Conservation (phyloP, 2,888 invertebrate species). For the Antheraea yamamai region DNA sequence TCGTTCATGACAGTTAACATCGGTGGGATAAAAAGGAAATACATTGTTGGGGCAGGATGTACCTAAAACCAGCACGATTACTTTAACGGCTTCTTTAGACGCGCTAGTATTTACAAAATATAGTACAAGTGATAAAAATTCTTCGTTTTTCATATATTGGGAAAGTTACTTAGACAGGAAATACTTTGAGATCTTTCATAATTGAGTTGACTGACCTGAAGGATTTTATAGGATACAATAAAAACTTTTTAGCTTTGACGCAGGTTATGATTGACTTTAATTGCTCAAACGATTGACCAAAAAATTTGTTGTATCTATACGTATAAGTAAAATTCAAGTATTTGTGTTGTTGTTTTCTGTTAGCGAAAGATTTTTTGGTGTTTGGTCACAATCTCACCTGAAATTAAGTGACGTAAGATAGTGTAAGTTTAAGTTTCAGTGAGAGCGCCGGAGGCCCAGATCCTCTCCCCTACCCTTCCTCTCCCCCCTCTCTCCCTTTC, state of each 20-base stretch:
- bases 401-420: no score
- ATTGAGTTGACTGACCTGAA: not conserved
- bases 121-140: not conserved
- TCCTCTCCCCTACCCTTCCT: no score
- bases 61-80: not conserved
- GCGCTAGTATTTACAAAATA: not conserved
- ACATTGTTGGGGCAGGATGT: slow-evolving; percentile 4
- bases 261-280: slow-evolving; percentile 7
- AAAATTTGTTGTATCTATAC: not conserved
- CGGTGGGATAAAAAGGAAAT: not conserved
- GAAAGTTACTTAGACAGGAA: not conserved
- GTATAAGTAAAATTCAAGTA: no score
- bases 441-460: no score
- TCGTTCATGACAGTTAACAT: slow-evolving; percentile 1
- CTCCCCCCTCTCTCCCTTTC: no score
- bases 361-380: no score
- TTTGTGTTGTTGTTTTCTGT: no score
- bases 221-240: slow-evolving; percentile 2
- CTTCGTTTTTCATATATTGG: not conserved
- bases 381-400: no score
- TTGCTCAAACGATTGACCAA: not conserved
- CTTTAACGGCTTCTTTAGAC: not conserved
- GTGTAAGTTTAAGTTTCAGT: no score
- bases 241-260: not conserved
- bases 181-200: not conserved